These are phyloP conservation scores for Oncorhynchus mykiss DNA, from an alignment of 2,113 vertebrate genomes.

Conservation along the genomic window DNA sequence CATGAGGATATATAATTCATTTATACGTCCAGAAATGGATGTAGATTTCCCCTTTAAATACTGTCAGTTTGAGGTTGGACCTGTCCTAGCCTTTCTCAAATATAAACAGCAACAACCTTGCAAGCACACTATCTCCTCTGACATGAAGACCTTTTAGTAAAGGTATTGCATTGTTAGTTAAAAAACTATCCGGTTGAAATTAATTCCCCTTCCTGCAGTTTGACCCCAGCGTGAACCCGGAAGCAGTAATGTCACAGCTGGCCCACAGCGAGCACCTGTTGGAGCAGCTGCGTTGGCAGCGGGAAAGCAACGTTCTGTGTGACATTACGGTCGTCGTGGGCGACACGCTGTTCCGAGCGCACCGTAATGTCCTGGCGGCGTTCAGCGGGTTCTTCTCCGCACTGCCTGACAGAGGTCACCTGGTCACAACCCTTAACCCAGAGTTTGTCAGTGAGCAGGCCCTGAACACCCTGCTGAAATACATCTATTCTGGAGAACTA, in stretches of 20 bases:
- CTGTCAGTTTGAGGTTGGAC: too few species aligned
- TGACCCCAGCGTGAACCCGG: neutral
- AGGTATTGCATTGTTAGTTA: too few species aligned
- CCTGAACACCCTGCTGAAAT: conserved; percentile 4
- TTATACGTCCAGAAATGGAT: too few species aligned
- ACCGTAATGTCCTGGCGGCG: conserved; percentile 10
- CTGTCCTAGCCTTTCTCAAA: too few species aligned
- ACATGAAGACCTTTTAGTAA: too few species aligned
- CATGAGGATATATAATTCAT: too few species aligned
- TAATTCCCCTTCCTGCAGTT: neutral
- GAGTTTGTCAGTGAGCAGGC: neutral
- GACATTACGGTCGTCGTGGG: conserved; percentile 84
- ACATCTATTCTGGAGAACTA: neutral
- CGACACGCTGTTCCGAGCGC: conserved; percentile 78
- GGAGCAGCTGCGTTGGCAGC: conserved; percentile 82
- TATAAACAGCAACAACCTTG: too few species aligned
- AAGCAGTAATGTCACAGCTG: neutral
- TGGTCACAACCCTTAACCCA: neutral
- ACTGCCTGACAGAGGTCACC: neutral
- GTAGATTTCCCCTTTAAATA: too few species aligned
- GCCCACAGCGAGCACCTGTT: conserved; percentile 83
- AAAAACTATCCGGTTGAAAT: too few species aligned
- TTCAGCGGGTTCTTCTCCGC: conserved; percentile 7
- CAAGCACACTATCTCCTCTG: too few species aligned
- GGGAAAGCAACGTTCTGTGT: conserved; percentile 82